Percentiles rank a stretch among this genome's conserved stretches.
Evolutionary conservation across 2,797 vertebrate species (phyloP).

Genomic region (Platalea minor): DNA sequence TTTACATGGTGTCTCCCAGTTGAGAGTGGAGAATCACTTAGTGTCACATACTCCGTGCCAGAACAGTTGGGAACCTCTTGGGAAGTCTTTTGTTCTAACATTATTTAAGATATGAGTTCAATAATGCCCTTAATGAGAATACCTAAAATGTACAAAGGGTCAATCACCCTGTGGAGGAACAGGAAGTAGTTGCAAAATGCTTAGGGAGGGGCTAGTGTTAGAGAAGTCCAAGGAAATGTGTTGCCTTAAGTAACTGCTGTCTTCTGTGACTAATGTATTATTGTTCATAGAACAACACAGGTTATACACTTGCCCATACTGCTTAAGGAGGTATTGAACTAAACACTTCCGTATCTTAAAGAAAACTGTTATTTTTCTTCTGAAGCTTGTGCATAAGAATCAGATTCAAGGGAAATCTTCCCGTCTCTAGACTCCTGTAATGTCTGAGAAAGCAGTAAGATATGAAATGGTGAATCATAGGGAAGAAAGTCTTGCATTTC

Average conservation of each 20-base stretch:
- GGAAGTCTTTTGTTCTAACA: constrained; percentile 19
- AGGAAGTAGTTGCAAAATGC: constrained; percentile 46
- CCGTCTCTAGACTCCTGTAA: background rate
- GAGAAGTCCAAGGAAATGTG: constrained; percentile 8
- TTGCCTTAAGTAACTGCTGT: constrained; percentile 11
- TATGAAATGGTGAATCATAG: background rate
- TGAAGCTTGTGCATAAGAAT: background rate
- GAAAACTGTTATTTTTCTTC: background rate
- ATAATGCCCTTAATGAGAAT: constrained; percentile 36
- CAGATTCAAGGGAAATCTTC: background rate
- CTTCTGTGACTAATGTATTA: constrained; percentile 23
- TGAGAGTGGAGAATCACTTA: background rate
- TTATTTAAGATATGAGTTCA: background rate
- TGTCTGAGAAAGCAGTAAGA: background rate
- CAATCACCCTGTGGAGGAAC: constrained; percentile 31
- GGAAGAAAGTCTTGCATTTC: background rate
- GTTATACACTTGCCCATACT: background rate
- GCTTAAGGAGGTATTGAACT: background rate
- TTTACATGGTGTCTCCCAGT: rapidly evolving
- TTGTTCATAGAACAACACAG: background rate
- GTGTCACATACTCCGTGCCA: background rate
- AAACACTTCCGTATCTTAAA: background rate
- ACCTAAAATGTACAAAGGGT: constrained; percentile 44
- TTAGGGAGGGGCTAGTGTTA: constrained; percentile 7
- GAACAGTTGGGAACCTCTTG: background rate